Conservation (phyloP, 2,113 vertebrate species). For the Cyprinodon brontotheroides region DNA sequence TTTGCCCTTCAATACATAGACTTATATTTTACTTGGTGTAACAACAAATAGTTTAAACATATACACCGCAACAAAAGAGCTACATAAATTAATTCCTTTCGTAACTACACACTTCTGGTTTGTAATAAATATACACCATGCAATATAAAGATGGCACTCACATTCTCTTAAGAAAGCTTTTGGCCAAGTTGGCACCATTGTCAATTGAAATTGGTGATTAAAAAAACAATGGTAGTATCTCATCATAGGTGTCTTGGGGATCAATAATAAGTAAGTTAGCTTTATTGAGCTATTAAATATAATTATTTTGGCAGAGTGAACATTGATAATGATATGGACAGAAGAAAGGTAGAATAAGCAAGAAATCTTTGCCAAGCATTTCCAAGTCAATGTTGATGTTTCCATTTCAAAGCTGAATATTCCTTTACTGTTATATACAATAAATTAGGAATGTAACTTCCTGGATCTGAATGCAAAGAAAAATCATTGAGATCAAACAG, state of each 20-base stretch:
- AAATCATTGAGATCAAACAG: neutral
- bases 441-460: neutral
- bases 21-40: too few relatives aligned
- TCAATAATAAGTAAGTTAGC: conserved; percentile 10
- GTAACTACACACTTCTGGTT: neutral
- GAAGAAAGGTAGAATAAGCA: conserved; percentile 9
- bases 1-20: too few relatives aligned
- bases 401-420: conserved; percentile 5
- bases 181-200: neutral
- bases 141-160: neutral
- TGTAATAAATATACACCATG: neutral
- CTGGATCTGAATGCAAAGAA: neutral
- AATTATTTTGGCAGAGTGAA: conserved; percentile 9
- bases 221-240: conserved; percentile 1
- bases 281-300: conserved; percentile 1
- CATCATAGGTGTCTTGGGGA: neutral
- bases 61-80: neutral
- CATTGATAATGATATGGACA: conserved; percentile 7
- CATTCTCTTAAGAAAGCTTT: neutral
- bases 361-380: neutral
- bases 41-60: too few relatives aligned
- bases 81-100: neutral
- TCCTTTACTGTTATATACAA: neutral
- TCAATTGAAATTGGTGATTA: neutral
- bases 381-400: neutral